Evolutionary conservation across 2,888 invertebrate species (phyloP), one percentile per base, ranked within the genome.

Genomic region (Lepidocyrtoides sp.): DNA sequence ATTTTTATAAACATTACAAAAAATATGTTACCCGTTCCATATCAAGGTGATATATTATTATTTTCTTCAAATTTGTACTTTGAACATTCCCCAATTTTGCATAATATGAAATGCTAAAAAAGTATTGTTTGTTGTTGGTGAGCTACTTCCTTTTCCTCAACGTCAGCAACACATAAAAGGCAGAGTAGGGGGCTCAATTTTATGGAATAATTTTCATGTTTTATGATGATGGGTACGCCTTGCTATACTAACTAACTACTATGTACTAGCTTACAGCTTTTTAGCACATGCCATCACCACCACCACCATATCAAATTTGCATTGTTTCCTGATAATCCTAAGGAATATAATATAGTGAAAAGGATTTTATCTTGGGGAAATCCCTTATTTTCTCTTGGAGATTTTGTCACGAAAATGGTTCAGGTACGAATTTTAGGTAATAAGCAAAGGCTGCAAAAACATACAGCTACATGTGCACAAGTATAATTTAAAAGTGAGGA

Each of bases 361-460:
- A 44, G 23, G 23, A 44, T 23, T 44, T 75, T 44, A n/a, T 69
- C 69, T 69, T 41, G 2, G 23, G 72, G 26, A 75, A 75, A 75
- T 75, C 48, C 72, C 72, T 48, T 8, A 44, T 48, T 75, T 75
- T 44, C 23, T 44, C 44, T 14, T 14, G 14, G 23, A 44, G 23
- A 48, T 48, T 75, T 75, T 75, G 44, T 75, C 72, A 23, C 72
- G 14, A 44, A 23, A 44, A 3, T 14, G 72, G 23, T 14, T 23
- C 44, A 10, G 44, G 44, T 44, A 44, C 44, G 23, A 44, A 44
- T 12, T 75, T 48, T 23, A 36, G 7, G 14, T 7, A n/a, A 66
- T 14, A 5, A n/a, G 14, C 51, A 5, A n/a, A 8, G 20, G 20
- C 57, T 20, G 0, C 20, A 20, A 5, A 2, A 57, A 23, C 26